Percentiles rank a stretch among this genome's conserved stretches.
Evolutionary conservation across 64 coral and sea anemone genomes (phyloP).

Genomic region (Montipora capricornis): DNA sequence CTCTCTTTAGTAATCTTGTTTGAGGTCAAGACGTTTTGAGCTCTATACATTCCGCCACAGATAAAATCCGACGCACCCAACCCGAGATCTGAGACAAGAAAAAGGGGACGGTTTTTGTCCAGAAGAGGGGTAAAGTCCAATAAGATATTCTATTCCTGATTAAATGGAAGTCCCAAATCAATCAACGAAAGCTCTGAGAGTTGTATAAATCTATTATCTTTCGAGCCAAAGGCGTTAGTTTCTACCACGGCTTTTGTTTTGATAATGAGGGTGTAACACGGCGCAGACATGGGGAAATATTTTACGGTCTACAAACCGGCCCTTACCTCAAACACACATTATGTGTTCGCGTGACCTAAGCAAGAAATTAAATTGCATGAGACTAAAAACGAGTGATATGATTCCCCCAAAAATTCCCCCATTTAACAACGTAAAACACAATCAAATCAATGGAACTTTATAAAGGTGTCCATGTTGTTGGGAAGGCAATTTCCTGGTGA

Average conservation of each 20-base stretch:
- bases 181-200: neutral
- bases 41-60: slow-evolving; percentile 5
- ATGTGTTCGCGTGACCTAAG: neutral
- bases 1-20: slow-evolving; percentile 38
- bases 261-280: neutral
- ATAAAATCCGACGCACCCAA: neutral
- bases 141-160: neutral
- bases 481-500: neutral
- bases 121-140: neutral
- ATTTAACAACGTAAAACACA: neutral
- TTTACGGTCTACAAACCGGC: slow-evolving; percentile 11
- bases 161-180: neutral
- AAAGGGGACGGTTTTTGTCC: neutral
- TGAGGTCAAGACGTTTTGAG: slow-evolving; percentile 44
- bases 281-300: slow-evolving; percentile 15
- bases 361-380: neutral
- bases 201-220: neutral
- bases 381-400: neutral
- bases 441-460: neutral
- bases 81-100: neutral
- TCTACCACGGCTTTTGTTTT: neutral
- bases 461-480: too few species aligned
- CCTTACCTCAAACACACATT: neutral
- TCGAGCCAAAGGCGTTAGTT: neutral
- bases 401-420: neutral